phyloP scores from a whole-genome alignment of 2,113 vertebrate species.

The Rallus limicola region DNA sequence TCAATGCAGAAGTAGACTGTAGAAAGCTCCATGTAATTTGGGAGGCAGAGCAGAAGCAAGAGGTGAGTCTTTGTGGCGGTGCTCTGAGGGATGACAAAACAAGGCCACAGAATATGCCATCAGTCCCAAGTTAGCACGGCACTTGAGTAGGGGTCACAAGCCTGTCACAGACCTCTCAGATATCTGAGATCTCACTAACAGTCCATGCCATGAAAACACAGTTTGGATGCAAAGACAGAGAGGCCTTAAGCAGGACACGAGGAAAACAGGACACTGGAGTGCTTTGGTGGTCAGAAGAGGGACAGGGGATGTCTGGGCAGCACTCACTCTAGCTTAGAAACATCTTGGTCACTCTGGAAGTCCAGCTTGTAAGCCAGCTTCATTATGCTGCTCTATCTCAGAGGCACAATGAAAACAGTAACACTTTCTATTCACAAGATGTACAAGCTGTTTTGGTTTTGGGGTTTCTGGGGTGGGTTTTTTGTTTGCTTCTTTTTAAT shows the following conservation, averaged over 20 bases:
- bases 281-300: background rate
- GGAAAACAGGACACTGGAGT: background rate
- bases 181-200: background rate
- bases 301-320: background rate
- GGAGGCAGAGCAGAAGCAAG: background rate
- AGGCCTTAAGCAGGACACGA: background rate
- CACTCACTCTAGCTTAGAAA: background rate
- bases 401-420: background rate
- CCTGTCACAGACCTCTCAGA: background rate
- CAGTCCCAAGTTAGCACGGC: background rate
- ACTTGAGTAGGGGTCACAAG: background rate
- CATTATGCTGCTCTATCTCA: background rate
- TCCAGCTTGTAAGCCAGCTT: background rate
- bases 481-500: too few species aligned
- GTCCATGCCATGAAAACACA: rapidly evolving
- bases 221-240: background rate
- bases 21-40: background rate
- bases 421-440: background rate
- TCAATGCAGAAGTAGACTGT: background rate
- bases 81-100: background rate
- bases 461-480: too few species aligned
- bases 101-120: background rate
- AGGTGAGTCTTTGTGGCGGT: background rate
- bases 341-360: background rate
- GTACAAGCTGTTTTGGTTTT: background rate